Percentiles rank a stretch among this genome's conserved stretches.
phyloP scores from a whole-genome alignment of 2,797 vertebrate species.

The Pteropus rufus region DNA sequence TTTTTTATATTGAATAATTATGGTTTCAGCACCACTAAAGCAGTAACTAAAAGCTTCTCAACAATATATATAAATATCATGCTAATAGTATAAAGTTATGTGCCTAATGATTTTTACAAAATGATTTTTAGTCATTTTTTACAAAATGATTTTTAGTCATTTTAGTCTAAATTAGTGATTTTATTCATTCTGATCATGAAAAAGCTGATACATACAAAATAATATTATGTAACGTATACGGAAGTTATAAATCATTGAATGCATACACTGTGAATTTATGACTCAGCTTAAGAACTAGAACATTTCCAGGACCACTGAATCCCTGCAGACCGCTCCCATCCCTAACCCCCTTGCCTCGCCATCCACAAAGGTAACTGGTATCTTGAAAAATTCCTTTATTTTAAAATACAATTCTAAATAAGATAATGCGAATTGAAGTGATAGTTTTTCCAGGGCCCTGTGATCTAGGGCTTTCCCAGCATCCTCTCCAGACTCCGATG shows the following conservation, averaged over 20 bases:
- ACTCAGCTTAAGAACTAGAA: neutral
- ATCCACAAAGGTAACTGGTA: neutral
- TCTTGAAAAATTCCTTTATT: neutral
- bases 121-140: neutral
- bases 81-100: neutral
- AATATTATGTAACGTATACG: neutral
- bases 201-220: neutral
- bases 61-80: neutral
- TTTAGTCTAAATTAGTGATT: neutral
- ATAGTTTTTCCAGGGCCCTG: constrained; percentile 46
- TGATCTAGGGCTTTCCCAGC: constrained; percentile 63
- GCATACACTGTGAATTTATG: neutral
- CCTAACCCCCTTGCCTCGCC: neutral
- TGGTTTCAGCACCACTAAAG: neutral
- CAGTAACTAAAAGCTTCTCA: neutral
- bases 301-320: neutral
- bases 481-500: constrained; percentile 62
- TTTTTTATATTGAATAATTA: neutral
- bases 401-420: neutral
- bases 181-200: constrained; percentile 10
- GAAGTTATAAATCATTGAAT: neutral
- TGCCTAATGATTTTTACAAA: neutral
- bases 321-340: neutral
- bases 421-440: neutral
- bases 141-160: neutral